A percentile compares a stretch with the other conserved stretches of the same genome.
phyloP scores from a whole-genome alignment of 2,113 vertebrate genomes.

The Irena cyanogastra region DNA sequence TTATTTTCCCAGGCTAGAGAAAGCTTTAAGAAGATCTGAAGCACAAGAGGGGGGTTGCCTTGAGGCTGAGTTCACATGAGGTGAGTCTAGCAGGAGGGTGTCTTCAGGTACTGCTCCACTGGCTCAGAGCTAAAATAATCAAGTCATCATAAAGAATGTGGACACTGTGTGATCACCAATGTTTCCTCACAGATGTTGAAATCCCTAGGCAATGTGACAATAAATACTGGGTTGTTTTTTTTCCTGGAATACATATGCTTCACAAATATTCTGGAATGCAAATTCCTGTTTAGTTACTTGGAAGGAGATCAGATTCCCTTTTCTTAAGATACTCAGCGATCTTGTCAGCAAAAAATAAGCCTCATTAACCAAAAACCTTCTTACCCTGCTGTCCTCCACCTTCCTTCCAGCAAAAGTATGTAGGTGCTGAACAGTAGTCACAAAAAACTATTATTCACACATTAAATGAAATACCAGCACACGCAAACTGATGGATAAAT shows the following conservation, averaged over 20 bases:
- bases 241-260: not conserved
- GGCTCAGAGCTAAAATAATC: not conserved
- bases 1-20: not conserved
- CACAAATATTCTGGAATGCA: not conserved
- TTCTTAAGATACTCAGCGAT: not conserved
- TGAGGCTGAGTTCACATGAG: not conserved
- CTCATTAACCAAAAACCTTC: not conserved
- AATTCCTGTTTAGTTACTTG: slow-evolving; percentile 14
- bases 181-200: slow-evolving; percentile 22
- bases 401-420: not conserved
- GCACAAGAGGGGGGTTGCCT: not conserved
- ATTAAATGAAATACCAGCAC: not conserved
- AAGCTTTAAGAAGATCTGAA: not conserved
- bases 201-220: not conserved
- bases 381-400: not conserved
- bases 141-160: not conserved
- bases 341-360: slow-evolving; percentile 19
- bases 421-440: not conserved
- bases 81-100: not conserved
- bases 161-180: not conserved
- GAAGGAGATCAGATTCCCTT: slow-evolving; percentile 10
- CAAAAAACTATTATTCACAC: not conserved
- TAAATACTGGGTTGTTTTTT: not conserved
- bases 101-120: not conserved
- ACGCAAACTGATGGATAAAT: not conserved